Evolutionary conservation across 1,140 invertebrate genomes (phyloP).

Genomic region (Zaprionus ghesquierei): DNA sequence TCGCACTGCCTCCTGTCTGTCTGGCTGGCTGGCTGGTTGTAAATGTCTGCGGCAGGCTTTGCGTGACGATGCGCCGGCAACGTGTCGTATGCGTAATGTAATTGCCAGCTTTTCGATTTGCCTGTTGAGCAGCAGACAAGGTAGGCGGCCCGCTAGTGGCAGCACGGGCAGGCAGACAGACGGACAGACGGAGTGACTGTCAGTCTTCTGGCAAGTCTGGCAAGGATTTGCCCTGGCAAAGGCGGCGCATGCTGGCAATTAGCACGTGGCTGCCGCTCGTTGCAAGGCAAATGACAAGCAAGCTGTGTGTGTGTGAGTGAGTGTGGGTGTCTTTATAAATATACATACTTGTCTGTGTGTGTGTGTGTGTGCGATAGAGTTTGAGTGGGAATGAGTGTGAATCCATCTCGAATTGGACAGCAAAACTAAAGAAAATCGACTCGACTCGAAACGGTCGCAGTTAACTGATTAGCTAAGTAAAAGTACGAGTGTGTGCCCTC

Average conservation of each 20-base stretch:
- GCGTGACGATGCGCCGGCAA: constrained; percentile 32
- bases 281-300: constrained; percentile 1
- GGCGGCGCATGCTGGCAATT: constrained; percentile 49
- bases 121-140: constrained; percentile 12
- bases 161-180: background rate
- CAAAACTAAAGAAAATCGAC: background rate
- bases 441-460: background rate
- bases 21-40: background rate
- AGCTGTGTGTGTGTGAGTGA: background rate
- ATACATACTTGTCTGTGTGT: background rate
- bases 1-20: background rate
- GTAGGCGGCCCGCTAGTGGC: background rate
- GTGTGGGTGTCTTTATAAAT: background rate
- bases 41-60: constrained; percentile 1
- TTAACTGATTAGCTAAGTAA: background rate
- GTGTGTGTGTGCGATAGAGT: background rate
- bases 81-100: constrained; percentile 64
- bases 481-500: background rate
- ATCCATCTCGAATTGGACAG: background rate
- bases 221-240: constrained; percentile 22
- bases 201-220: background rate
- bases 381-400: background rate
- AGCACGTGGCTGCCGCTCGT: constrained; percentile 51
- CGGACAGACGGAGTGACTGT: background rate
- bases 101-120: constrained; percentile 53